Base-by-base conservation (phyloP, 2,113 vertebrate species). In the Tympanuchus pallidicinctus region DNA sequence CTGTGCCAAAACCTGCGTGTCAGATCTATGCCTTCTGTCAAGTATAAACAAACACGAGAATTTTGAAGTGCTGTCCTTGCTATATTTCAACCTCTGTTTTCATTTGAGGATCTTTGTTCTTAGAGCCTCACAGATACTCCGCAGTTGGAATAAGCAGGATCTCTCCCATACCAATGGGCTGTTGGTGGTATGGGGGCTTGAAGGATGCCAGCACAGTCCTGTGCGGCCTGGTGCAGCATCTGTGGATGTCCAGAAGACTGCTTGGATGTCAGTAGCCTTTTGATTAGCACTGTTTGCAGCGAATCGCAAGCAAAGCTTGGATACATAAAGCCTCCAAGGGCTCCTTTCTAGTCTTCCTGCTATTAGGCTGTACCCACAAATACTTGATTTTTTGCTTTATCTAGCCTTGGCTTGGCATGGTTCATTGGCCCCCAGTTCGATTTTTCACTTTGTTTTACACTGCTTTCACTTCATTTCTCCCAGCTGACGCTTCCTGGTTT, bases 401-500 rank as follows among this genome's bases (percentile, higher is more conserved):
- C 32, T 25, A 8, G 27, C 56, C 70, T 20, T 56, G 42, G 59
- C 30, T 82, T 36, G 61, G 18, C 13, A 17, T 38, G 18, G 11
- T 12, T 47, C 9, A 14, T 43, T 8, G 57, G 47, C 83, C 52
- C 2, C 43, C 56, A 2, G 0, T 60, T 71, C 4, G 52, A 18
- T 43, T 92, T 10, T 28, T 20, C 13, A 42, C 30, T 69, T 83
- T 14, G 0, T 47, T 60, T 73, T 16, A 22, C 3, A 3, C 1
- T 4, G 34, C 65, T 65, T 66, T 65, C 67, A 54, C 24, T 13
- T 34, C 1, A 2, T 48, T n/a, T 64, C 79, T 80, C 56, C 66
- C 69, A 28, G 21, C 85, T 40, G 85, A 67, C 1, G 2, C 94
- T 95, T 96, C 95, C 92, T 95, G 91, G 73, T 91, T 82, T 67